phyloP scores from a whole-genome alignment of 2,888 invertebrate species.

The Adelphocoris suturalis region DNA sequence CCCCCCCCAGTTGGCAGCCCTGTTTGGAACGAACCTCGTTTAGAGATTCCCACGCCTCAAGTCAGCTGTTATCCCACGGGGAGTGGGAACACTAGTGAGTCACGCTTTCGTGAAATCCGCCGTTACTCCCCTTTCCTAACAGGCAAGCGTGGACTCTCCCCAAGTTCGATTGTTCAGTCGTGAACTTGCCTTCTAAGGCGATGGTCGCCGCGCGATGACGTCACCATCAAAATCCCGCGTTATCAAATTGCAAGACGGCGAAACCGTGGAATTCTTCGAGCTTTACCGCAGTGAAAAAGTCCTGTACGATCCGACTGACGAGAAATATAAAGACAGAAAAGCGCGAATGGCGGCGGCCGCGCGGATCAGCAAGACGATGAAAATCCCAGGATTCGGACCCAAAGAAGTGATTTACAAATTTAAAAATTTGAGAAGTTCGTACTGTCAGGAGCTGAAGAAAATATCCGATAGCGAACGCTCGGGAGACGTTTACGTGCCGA shows the following conservation, averaged over 20 bases:
- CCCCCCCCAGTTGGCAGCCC: no score
- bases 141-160: no score
- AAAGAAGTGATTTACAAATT: slow-evolving; percentile 73
- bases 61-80: no score
- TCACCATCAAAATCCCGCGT: background rate
- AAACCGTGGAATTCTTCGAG: slow-evolving; percentile 70
- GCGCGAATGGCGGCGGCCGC: slow-evolving; percentile 56
- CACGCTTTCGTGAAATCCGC: no score
- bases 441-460: slow-evolving; percentile 72
- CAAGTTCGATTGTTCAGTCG: no score
- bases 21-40: no score
- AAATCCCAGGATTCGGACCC: slow-evolving; percentile 71
- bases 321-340: slow-evolving; percentile 63
- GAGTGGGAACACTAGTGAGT: no score
- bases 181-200: no score
- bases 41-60: no score
- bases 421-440: slow-evolving; percentile 73
- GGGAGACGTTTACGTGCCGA: slow-evolving; percentile 47
- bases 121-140: no score
- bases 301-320: slow-evolving; percentile 55
- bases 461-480: slow-evolving; percentile 68
- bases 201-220: no score
- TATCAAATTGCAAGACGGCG: slow-evolving; percentile 60
- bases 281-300: slow-evolving; percentile 66
- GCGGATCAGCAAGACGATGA: slow-evolving; percentile 67